Base-by-base conservation (phyloP, 2,113 vertebrate genomes). In the Cyanoliseus patagonus region DNA sequence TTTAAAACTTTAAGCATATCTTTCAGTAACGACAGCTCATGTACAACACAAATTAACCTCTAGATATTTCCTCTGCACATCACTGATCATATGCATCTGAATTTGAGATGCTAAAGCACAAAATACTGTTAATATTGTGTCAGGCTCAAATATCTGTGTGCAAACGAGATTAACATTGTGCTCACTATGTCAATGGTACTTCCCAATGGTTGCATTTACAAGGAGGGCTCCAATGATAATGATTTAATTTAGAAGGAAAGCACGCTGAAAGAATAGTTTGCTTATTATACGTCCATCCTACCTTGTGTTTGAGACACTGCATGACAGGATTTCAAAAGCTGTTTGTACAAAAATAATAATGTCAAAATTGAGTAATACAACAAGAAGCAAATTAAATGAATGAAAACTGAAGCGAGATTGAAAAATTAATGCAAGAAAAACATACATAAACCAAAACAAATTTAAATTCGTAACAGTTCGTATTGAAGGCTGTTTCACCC, bases 291-390 rank as follows among this genome's bases (percentile, higher is more conserved):
- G 7, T 97, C 82, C 96, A 97, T 98, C 99, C 98, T 99, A 99
- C 99, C 99, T 99, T 99, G 98, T 97, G 97, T 98, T 98, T 99
- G 98, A 99, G 99, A 99, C 98, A 99, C 99, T 99, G 99, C 99
- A 98, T 99, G 99, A 97, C 99, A 99, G 98, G 99, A 99, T 99
- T 99, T 99, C 99, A 99, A 99, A 99, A 99, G 99, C 99, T 99
- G 99, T 98, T 98, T 98, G 97, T 98, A 99, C 97, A 99, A 98
- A 98, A 98, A 98, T 98, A 98, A 98, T 98, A 98, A 98, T 97
- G 98, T 98, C 98, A 98, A 98, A 98, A 97, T 98, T 86, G 98
- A 98, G 97, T 97, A 97, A 98, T 97, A 98, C 98, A 98, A 97
- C 94, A 98, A 94, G 96, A 98, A 98, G 96, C 97, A 98, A 98